Base-by-base conservation (phyloP, 2,888 invertebrate genomes). In the Pterostichus niger region DNA sequence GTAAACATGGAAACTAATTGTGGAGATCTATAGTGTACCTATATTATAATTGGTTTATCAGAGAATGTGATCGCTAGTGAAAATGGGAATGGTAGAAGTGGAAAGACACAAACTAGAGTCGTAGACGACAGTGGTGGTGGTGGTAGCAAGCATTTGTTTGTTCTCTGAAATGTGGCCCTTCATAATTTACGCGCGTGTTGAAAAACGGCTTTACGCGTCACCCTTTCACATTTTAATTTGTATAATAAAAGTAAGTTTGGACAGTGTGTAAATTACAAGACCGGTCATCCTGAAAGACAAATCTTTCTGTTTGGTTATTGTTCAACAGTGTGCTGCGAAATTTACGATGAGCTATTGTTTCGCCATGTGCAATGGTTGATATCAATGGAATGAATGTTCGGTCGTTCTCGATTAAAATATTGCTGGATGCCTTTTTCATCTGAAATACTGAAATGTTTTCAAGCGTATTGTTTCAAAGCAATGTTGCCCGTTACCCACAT, bases 151-250 rank as follows among this genome's bases (percentile, higher is more conserved):
- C 68, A 71, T 71, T 71, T 71, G 68, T 71, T 71, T 71, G 68
- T 71, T 71, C 68, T 71, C 68, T 44, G 68, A 77, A 77, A 77
- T 77, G 54, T 77, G 56, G 40, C 56, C 56, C 15, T 56, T 77
- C 77, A 77, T 77, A 77, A 77, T 77, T 77, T 56, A 77, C 56
- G 40, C 35, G 7, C 7, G 77, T 54, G 77, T 77, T 77, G 77
- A 77, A 77, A 77, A 77, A 77, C 56, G 77, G 54, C 56, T 56
- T 56, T 77, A 54, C 54, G 56, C 56, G 77, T 77, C 77, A 56
- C 77, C 77, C 77, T 77, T 56, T 54, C 77, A 77, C 77, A 77
- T 77, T 77, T 79, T 79, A 61, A 68, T 77, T 77, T 77, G 77
- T 52, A 68, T 44, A 79, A 79, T 79, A 79, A 79, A 79, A 79